Conservation (phyloP, 2,797 vertebrate species). For the Parauchenoglanis punctatus region DNA sequence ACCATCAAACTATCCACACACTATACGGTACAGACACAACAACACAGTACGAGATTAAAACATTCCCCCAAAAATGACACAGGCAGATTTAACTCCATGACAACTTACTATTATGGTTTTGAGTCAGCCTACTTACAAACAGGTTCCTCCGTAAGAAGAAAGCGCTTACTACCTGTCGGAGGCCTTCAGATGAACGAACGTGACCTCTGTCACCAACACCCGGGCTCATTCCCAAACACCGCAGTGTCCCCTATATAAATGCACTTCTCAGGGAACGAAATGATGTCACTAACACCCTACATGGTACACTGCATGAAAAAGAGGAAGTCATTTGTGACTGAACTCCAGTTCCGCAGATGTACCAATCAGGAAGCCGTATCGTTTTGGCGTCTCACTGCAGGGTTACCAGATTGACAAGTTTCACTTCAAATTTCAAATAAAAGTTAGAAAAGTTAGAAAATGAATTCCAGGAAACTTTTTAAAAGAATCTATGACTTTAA, state of each 20-base stretch:
- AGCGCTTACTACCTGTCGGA: conserved; percentile 36
- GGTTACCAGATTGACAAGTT: conserved; percentile 15
- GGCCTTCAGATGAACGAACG: conserved; percentile 34
- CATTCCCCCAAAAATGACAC: not conserved
- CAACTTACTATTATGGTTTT: not conserved
- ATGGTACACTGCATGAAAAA: not conserved
- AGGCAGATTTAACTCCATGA: not conserved
- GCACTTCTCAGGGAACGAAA: not conserved
- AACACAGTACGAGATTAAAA: not conserved
- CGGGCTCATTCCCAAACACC: not conserved
- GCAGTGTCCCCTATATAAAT: not conserved
- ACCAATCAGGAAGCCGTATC: conserved; percentile 2
- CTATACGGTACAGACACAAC: not conserved
- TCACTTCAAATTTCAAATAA: too few relatives aligned
- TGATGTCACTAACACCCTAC: not conserved
- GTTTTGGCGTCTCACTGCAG: not conserved
- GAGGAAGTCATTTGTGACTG: not conserved
- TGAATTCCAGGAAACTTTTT: not conserved
- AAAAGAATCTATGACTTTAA: not conserved
- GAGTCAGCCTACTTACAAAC: not conserved
- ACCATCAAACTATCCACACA: not conserved
- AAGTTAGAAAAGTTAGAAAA: not conserved
- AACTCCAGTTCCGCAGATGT: not conserved
- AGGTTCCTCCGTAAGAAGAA: not conserved
- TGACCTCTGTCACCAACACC: conserved; percentile 42